These are phyloP conservation scores for Drosophila leonis DNA, from an alignment of 2,888 invertebrate genomes.

Conservation along the genomic window DNA sequence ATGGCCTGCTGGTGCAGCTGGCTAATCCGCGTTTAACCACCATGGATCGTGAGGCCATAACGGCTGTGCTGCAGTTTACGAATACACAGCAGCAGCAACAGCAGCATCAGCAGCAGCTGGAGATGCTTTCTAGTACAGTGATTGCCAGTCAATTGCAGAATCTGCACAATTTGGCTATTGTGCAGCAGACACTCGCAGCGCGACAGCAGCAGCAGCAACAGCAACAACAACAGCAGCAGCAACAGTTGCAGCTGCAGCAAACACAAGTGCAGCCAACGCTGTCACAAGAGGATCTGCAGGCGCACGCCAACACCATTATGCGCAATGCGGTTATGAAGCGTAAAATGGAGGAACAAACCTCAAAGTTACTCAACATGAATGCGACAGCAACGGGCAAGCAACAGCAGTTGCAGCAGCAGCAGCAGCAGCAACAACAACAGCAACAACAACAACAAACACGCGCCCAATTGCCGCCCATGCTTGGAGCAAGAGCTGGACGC, in stretches of 20 bases:
- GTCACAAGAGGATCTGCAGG: constrained; percentile 83
- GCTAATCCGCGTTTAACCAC: constrained; percentile 82
- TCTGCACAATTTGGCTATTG: constrained; percentile 82
- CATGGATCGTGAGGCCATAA: constrained; percentile 83
- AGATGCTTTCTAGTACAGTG: constrained; percentile 79
- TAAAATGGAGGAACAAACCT: constrained; percentile 82
- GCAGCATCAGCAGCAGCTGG: constrained; percentile 81
- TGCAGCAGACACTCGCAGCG: constrained; percentile 81
- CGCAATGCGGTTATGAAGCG: constrained; percentile 84
- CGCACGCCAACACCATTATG: constrained; percentile 83
- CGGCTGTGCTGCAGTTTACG: constrained; percentile 83
- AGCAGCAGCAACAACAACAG: constrained; percentile 21
- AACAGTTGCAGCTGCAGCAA: constrained; percentile 39
- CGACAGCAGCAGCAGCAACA: constrained; percentile 73
- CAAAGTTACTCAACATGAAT: constrained; percentile 78
- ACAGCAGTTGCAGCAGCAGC: constrained; percentile 21
- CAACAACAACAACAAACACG: constrained; percentile 52
- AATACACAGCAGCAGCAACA: constrained; percentile 83
- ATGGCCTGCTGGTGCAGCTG: constrained; percentile 82
- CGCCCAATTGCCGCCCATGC: constrained; percentile 22
- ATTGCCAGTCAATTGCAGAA: constrained; percentile 83
- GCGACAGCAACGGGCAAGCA: constrained; percentile 45
- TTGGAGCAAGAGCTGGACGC: constrained; percentile 37
- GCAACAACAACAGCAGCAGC: constrained; percentile 55
- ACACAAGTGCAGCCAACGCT: constrained; percentile 35